Conservation (phyloP, 2,888 invertebrate genomes). For the Pollenia griseotomentosa region DNA sequence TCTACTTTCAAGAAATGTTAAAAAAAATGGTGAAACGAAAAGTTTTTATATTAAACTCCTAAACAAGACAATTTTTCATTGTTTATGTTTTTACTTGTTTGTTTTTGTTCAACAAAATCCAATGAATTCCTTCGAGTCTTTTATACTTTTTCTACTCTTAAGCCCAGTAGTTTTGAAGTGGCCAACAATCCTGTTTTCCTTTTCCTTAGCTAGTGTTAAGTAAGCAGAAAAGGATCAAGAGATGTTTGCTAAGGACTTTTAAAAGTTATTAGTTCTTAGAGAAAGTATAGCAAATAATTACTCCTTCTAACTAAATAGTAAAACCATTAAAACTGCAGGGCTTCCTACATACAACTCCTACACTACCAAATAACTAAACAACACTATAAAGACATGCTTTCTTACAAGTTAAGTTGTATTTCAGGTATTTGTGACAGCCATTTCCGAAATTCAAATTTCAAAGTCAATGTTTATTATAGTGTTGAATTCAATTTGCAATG, state of each 20-base stretch:
- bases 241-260: too few relatives aligned
- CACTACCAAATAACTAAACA: neutral
- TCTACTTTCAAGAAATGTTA: neutral
- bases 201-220: too few relatives aligned
- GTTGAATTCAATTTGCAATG: conserved; percentile 61
- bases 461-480: conserved; percentile 46
- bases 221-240: too few relatives aligned
- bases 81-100: neutral
- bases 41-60: conserved; percentile 64
- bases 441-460: conserved; percentile 53
- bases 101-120: neutral
- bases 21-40: conserved; percentile 21
- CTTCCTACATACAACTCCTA: neutral
- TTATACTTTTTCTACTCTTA: neutral
- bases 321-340: neutral
- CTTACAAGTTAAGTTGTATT: conserved; percentile 36
- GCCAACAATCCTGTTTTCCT: too few relatives aligned
- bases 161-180: too few relatives aligned
- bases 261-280: too few relatives aligned
- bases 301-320: too few relatives aligned
- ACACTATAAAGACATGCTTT: too few relatives aligned
- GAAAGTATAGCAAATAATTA: too few relatives aligned
- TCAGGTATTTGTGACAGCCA: conserved; percentile 58
- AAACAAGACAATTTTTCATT: conserved; percentile 52
- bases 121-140: conserved; percentile 46